Base-by-base conservation (phyloP, 92 coral and sea anemone species). In the Nematostella vectensis region DNA sequence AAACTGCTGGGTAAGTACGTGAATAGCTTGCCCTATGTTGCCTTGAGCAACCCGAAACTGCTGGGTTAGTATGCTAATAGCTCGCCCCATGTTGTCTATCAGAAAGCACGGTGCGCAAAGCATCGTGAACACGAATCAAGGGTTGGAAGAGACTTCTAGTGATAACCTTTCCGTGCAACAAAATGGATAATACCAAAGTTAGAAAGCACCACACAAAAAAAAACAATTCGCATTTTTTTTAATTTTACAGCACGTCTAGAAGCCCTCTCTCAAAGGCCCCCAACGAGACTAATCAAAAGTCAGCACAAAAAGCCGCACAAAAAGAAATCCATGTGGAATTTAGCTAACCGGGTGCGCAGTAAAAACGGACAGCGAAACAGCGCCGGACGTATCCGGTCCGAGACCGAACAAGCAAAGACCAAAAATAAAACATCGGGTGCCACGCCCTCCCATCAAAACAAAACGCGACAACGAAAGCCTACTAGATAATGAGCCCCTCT, bases 231-330 rank as follows among this genome's bases (percentile, higher is more conserved):
- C 15, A 33, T 6, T 15, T 33, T 15, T 6, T 33, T 33, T 33
- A 6, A 33, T 33, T 6, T 33, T 33, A 6, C 65, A 84, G 94
- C 83, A 62, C 94, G 87, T 2, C 74, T 84, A 33, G 87, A 84
- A 65, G 56, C 75, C 19, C 49, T 79, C 16, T 84, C 94, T n/a
- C n/a, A n/a, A n/a, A n/a, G n/a, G n/a, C n/a, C n/a, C n/a, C n/a
- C n/a, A n/a, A n/a, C n/a, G n/a, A n/a, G n/a, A n/a, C n/a, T n/a
- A n/a, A n/a, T n/a, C n/a, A n/a, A n/a, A n/a, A n/a, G n/a, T n/a
- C n/a, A n/a, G n/a, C n/a, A n/a, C n/a, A n/a, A n/a, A n/a, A n/a
- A n/a, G n/a, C n/a, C n/a, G n/a, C n/a, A 58, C 26, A 74, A 72
- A 43, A 84, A 79, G 30, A 87, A 84, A 28, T 75, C 94, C 11